These are phyloP conservation scores for Amblyjoppa fuscipennis DNA, from an alignment of 2,888 invertebrate genomes.

Conservation along the genomic window DNA sequence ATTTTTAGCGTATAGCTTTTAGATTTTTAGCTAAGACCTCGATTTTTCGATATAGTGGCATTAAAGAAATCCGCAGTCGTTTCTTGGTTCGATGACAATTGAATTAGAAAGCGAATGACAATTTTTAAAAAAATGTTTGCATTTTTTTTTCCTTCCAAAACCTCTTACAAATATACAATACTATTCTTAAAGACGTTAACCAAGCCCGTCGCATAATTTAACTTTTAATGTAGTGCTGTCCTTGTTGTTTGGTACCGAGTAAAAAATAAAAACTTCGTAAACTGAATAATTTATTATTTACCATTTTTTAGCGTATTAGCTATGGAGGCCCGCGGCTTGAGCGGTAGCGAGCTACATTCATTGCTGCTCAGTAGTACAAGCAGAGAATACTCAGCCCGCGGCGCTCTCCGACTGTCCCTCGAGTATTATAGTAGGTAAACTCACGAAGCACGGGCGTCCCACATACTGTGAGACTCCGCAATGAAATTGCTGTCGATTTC, in stretches of 20 bases:
- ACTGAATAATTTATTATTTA: constrained; percentile 1
- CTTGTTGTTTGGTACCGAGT: too few relatives aligned
- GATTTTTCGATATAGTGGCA: too few relatives aligned
- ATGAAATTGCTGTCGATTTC: constrained; percentile 28
- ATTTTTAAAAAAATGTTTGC: too few relatives aligned
- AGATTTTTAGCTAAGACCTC: too few relatives aligned
- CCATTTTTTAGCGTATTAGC: neutral
- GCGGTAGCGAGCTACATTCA: neutral
- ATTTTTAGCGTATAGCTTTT: neutral
- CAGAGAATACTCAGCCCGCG: constrained; percentile 2
- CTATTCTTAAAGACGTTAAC: neutral
- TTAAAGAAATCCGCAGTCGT: too few relatives aligned
- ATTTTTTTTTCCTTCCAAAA: too few relatives aligned
- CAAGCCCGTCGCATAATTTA: neutral
- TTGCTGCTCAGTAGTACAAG: neutral
- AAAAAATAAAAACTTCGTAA: neutral
- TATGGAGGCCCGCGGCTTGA: neutral
- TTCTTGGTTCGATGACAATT: too few relatives aligned
- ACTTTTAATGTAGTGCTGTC: neutral
- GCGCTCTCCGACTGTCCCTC: constrained; percentile 14
- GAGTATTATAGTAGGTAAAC: constrained; percentile 7
- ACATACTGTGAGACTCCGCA: constrained; percentile 12
- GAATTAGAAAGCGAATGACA: too few relatives aligned
- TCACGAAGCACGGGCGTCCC: neutral
- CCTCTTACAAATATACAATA: neutral